These are phyloP conservation scores for Sebastes taczanowskii DNA, from an alignment of 2,797 vertebrate species.

Conservation along the genomic window DNA sequence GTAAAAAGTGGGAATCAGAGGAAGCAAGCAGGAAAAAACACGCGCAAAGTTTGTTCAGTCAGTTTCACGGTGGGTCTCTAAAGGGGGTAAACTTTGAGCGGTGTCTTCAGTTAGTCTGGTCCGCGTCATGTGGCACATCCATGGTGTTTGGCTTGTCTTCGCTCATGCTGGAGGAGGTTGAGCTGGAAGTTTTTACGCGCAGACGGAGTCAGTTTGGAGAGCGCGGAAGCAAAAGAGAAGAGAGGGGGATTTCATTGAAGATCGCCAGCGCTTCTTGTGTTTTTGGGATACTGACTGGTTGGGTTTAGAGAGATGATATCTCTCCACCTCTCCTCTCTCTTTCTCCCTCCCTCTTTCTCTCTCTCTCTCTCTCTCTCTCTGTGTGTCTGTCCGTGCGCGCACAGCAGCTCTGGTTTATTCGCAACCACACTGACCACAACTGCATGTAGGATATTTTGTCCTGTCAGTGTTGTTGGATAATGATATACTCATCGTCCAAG, in stretches of 20 bases:
- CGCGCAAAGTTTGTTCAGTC: slow-evolving; percentile 47
- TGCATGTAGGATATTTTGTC: not conserved
- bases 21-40: slow-evolving; percentile 20
- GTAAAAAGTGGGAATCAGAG: slow-evolving; percentile 32
- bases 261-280: slow-evolving; percentile 55
- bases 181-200: slow-evolving; percentile 66
- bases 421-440: slow-evolving; percentile 45
- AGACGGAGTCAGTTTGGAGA: slow-evolving; percentile 13
- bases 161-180: slow-evolving; percentile 41
- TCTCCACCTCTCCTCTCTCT: slow-evolving; percentile 19
- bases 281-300: slow-evolving; percentile 63
- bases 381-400: slow-evolving; percentile 28
- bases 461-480: slow-evolving; percentile 3
- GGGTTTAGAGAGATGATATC: slow-evolving; percentile 69
- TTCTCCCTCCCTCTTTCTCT: slow-evolving; percentile 23
- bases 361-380: slow-evolving; percentile 2
- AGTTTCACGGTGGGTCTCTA: slow-evolving; percentile 41
- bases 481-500: not conserved
- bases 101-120: slow-evolving; percentile 67
- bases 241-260: slow-evolving; percentile 17
- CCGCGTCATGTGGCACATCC: slow-evolving; percentile 78
- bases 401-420: slow-evolving; percentile 35
- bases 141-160: slow-evolving; percentile 53
- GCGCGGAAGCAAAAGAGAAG: not conserved
- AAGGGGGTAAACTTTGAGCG: slow-evolving; percentile 56